A percentile compares a stretch with the other conserved stretches of the same genome.
phyloP scores from a whole-genome alignment of 2,888 invertebrate genomes.

The Caradrina clavipalpis region DNA sequence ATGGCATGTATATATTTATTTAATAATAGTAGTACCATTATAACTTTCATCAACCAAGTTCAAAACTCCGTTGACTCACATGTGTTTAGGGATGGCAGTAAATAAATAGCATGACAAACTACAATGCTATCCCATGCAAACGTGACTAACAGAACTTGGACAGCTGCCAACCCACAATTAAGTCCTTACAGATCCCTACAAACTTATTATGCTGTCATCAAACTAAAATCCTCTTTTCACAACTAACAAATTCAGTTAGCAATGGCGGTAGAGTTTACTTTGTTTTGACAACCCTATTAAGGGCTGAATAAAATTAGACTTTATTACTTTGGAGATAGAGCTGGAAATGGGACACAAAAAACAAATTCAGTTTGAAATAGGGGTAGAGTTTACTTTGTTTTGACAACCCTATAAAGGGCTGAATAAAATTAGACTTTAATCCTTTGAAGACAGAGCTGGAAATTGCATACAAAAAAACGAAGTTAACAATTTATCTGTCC shows the following conservation, averaged over 20 bases:
- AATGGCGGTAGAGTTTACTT: constrained; percentile 28
- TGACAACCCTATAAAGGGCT: constrained; percentile 33
- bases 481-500: not conserved
- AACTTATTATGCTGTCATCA: constrained; percentile 46
- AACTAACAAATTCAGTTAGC: constrained; percentile 9
- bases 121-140: constrained; percentile 41
- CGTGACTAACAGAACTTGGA: constrained; percentile 58
- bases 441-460: fast-evolving
- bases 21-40: too few species aligned
- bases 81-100: constrained; percentile 15
- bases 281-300: constrained; percentile 46
- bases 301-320: not conserved
- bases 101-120: constrained; percentile 54
- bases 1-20: too few species aligned
- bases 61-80: constrained; percentile 33
- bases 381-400: constrained; percentile 41
- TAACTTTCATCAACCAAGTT: not conserved
- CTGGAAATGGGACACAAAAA: too few species aligned
- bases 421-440: not conserved
- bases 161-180: constrained; percentile 47
- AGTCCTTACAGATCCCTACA: constrained; percentile 47
- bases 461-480: constrained; percentile 6
- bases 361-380: constrained; percentile 8
- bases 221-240: constrained; percentile 38
- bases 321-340: fast-evolving